Conservation (phyloP, 2,888 invertebrate genomes). For the Tigriopus californicus region DNA sequence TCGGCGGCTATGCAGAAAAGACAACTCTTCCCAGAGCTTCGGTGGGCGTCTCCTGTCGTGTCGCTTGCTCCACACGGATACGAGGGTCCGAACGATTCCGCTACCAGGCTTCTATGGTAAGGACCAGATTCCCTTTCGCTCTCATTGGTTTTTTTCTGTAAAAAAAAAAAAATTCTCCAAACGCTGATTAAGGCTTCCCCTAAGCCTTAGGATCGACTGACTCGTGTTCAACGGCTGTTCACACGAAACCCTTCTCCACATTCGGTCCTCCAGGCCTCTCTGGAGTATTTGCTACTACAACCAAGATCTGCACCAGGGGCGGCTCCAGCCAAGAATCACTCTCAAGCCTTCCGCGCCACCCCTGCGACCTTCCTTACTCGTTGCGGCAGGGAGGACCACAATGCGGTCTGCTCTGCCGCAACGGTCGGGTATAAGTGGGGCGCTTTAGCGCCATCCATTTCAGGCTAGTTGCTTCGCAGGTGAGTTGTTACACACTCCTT, state of each 20-base stretch:
- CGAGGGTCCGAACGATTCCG: too few relatives aligned
- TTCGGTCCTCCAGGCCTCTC: constrained; percentile 36
- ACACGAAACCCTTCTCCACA: too few relatives aligned
- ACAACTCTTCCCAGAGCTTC: constrained; percentile 14
- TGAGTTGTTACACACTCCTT: constrained; percentile 42
- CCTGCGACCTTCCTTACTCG: constrained; percentile 38
- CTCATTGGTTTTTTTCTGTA: background rate
- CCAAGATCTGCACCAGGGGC: constrained; percentile 39
- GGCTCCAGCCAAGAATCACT: constrained; percentile 35
- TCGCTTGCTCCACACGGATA: background rate
- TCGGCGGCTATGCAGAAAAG: constrained; percentile 7
- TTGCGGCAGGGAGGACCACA: constrained; percentile 32
- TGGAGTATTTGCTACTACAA: constrained; percentile 51
- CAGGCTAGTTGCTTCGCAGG: constrained; percentile 44
- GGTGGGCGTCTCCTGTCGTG: constrained; percentile 10
- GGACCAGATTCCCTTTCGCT: background rate
- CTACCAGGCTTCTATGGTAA: too few relatives aligned
- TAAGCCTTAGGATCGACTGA: too few relatives aligned
- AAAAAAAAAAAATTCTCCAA: too few relatives aligned
- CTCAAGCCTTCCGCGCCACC: constrained; percentile 42
- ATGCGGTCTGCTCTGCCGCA: constrained; percentile 23
- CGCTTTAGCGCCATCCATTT: constrained; percentile 44
- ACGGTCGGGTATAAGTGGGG: constrained; percentile 34
- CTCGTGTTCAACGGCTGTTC: too few relatives aligned
- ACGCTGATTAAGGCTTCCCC: too few relatives aligned